Base-by-base conservation (phyloP, 1,140 invertebrate species). In the Heliconius melpomene region DNA sequence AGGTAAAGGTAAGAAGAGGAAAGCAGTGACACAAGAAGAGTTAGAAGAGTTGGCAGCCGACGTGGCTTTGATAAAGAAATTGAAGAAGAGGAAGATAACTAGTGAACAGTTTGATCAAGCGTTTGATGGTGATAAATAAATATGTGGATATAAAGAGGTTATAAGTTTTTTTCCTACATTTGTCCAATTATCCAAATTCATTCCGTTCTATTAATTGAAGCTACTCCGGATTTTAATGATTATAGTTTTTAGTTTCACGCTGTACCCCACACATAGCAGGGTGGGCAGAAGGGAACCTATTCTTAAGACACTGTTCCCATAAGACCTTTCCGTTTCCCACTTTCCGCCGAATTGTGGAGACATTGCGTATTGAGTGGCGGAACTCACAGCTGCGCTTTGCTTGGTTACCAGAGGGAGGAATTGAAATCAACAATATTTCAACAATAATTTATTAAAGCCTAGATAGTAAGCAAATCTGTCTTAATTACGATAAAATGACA, bases 11-110 rank as follows among this genome's bases (percentile, higher is more conserved):
- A 96, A 95, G 81, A 93, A 95, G 83, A 92, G 95, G 83, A 90
- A 94, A 84, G 93, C 95, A 78, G 95, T 96, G 50, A 96, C 95
- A 29, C 95, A 97, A 84, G 97, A 98, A 82, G 98, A 99, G 83
- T 89, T 98, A n/a, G 96, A 97, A 72, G 98, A 99, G 87, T 91
- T 99, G 40, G 96, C 96, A 8, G 96, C 96, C 81, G 98, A 99
- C 92, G 96, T 98, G 71, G 96, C 96, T 2, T 94, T 99, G 50
- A 95, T 99, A 26, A 99, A 99, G 90, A 98, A 98, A 89, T 94
- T 98, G 0, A 99, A 98, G 90, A 98, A 97, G 87, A 97, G 97
- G 87, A 99, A 98, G 86, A 96, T 96, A 23, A 94, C 92, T 3
- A 89, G 96, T 54, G 95, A 96, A 82, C 95, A 96, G 79, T 96